Evolutionary conservation across 2,888 invertebrate species (phyloP), one percentile per base, ranked within the genome.

Genomic region (Ichneumoninae sp.): DNA sequence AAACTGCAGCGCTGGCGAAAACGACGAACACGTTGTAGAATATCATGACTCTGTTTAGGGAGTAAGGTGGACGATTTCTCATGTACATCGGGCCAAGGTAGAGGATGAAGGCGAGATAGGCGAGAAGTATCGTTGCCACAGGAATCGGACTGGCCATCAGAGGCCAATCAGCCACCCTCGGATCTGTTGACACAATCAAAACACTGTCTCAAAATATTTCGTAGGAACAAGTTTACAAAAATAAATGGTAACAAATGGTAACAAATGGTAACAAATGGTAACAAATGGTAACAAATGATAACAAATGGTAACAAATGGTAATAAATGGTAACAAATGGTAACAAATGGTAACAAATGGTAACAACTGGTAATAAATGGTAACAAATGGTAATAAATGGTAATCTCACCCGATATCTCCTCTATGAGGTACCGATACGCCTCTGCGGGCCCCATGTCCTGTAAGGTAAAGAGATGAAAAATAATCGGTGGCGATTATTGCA

Each of bases 1-100:
- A 96, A 57, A 96, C 94, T 84, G 95, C 94, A n/a, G 95, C 94
- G 87, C 97, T 97, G 40, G 96, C 95, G 2, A 95, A 83, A 16
- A 98, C 97, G 60, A 92, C 88, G 73, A 88, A 86, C 16, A 92
- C 85, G 83, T 93, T 93, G 78, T 93, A 93, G 79, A 79, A 87
- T 69, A 93, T 90, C 93, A 93, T 92, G 71, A 92, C 79, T n/a
- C 82, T 91, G 68, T 90, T 88, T 47, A 93, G 88, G 73, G 89
- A 86, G 57, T 90, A 92, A 8, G 93, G 90, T 79, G 89, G 86
- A 40, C 92, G 91, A 79, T 90, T 87, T 76, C 88, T 90, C 93
- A 93, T 92, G 76, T 88, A 92, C 81, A 86, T 84, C 66, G 93
- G 93, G 6, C 93, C 93, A 36, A 92, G 76, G 57, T 89, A 89